phyloP scores from a whole-genome alignment of 2,888 invertebrate genomes.

The Alloplasta piceator region DNA sequence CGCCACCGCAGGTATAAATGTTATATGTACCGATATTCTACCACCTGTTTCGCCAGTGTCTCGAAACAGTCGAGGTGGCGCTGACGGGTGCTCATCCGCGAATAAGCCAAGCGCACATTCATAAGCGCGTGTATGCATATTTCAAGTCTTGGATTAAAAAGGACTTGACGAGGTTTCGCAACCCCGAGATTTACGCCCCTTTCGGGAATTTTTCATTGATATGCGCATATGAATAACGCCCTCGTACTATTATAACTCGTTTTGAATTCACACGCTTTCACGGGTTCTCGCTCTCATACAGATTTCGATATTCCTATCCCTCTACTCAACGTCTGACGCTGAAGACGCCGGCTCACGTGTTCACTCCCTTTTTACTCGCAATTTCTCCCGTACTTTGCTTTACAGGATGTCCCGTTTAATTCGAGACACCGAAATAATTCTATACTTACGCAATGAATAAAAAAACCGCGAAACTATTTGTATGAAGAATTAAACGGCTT shows the following conservation, averaged over 20 bases:
- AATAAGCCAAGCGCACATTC: conserved; percentile 22
- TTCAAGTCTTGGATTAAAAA: neutral
- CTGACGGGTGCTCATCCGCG: conserved; percentile 30
- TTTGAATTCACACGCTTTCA: conserved; percentile 40
- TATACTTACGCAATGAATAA: no score
- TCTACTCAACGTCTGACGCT: conserved; percentile 13
- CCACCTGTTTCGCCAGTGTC: conserved; percentile 8
- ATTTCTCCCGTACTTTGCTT: no score
- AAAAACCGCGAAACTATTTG: no score
- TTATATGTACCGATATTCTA: neutral
- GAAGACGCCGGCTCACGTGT: conserved; percentile 16
- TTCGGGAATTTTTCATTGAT: no score
- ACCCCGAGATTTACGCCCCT: no score
- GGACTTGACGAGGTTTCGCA: no score
- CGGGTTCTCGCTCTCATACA: conserved; percentile 39
- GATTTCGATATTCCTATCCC: conserved; percentile 49
- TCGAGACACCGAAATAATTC: no score
- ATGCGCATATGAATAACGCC: neutral
- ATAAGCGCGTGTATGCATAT: conserved; percentile 1
- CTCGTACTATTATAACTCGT: conserved; percentile 29
- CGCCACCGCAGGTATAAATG: neutral
- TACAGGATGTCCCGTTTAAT: no score
- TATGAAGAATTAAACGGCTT: no score
- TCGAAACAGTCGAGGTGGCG: conserved; percentile 19
- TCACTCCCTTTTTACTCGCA: conserved; percentile 31